Conservation (phyloP, 2,888 invertebrate genomes). For the Euclidia mi region DNA sequence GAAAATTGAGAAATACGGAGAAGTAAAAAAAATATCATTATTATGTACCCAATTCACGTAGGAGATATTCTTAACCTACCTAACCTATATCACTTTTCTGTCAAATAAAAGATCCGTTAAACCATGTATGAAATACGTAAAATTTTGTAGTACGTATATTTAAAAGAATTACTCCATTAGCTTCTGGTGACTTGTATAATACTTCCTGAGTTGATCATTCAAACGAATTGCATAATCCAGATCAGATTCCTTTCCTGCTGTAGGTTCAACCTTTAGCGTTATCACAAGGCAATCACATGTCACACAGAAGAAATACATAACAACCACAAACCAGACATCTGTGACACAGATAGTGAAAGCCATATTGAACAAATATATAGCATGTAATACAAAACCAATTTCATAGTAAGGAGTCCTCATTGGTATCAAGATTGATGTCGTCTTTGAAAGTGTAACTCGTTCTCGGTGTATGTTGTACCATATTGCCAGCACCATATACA, state of each 20-base stretch:
- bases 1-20: too few relatives aligned
- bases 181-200: slow-evolving; percentile 66
- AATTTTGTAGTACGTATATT: too few relatives aligned
- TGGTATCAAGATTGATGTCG: slow-evolving; percentile 73
- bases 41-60: too few relatives aligned
- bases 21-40: too few relatives aligned
- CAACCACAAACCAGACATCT: slow-evolving; percentile 75
- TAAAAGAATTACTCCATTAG: slow-evolving; percentile 64
- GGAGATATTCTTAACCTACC: too few relatives aligned
- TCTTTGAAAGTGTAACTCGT: slow-evolving; percentile 66
- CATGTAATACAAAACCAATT: slow-evolving; percentile 69
- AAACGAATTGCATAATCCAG: slow-evolving; percentile 61
- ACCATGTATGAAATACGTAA: too few relatives aligned
- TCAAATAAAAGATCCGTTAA: too few relatives aligned
- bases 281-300: slow-evolving; percentile 64
- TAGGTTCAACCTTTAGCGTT: slow-evolving; percentile 53
- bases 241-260: slow-evolving; percentile 40
- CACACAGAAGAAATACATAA: slow-evolving; percentile 66
- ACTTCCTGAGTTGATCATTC: slow-evolving; percentile 61
- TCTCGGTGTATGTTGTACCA: slow-evolving; percentile 68
- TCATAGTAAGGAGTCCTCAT: slow-evolving; percentile 75
- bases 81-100: too few relatives aligned
- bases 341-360: slow-evolving; percentile 59
- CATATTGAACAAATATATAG: slow-evolving; percentile 63
- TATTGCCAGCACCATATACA: slow-evolving; percentile 63